A percentile compares a stretch with the other conserved stretches of the same genome.
Conservation (phyloP, 2,797 vertebrate species). For the Poecilia picta region DNA sequence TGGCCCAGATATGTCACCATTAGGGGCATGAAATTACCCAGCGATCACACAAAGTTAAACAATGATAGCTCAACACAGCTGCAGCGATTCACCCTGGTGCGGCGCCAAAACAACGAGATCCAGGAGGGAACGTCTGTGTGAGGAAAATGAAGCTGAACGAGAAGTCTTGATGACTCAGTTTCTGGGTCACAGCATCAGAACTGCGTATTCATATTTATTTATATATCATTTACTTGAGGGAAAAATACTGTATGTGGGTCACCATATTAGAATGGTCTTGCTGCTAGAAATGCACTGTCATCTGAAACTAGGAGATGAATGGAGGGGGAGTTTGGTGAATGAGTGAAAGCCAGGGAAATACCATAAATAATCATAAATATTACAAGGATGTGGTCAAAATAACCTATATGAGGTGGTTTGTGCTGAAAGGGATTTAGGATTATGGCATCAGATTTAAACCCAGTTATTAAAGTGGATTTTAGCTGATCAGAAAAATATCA, state of each 20-base stretch:
- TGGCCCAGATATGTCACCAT: conserved; percentile 35
- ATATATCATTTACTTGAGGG: conserved; percentile 13
- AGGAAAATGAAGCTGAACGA: conserved; percentile 20
- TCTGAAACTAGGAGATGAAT: neutral
- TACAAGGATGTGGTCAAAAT: neutral
- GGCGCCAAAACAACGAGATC: conserved; percentile 1
- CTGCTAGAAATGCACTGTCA: neutral
- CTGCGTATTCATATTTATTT: neutral
- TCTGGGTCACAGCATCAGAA: conserved; percentile 43
- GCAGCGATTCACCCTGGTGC: conserved; percentile 6
- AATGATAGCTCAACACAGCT: conserved; percentile 1
- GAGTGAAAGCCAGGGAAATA: neutral
- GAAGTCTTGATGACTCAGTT: conserved; percentile 19
- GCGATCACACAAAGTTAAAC: conserved; percentile 25
- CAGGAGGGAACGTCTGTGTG: neutral
- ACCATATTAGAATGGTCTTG: conserved; percentile 1
- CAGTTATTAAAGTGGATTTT: neutral
- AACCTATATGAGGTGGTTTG: neutral
- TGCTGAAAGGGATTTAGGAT: neutral
- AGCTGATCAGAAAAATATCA: neutral
- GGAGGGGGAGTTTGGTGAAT: neutral
- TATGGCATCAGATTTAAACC: neutral
- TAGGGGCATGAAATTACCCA: neutral
- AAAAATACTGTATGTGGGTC: conserved; percentile 41
- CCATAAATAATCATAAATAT: neutral